These are phyloP conservation scores for Drosophila pseudoobscura DNA, from an alignment of 1,140 invertebrate genomes.

Conservation along the genomic window DNA sequence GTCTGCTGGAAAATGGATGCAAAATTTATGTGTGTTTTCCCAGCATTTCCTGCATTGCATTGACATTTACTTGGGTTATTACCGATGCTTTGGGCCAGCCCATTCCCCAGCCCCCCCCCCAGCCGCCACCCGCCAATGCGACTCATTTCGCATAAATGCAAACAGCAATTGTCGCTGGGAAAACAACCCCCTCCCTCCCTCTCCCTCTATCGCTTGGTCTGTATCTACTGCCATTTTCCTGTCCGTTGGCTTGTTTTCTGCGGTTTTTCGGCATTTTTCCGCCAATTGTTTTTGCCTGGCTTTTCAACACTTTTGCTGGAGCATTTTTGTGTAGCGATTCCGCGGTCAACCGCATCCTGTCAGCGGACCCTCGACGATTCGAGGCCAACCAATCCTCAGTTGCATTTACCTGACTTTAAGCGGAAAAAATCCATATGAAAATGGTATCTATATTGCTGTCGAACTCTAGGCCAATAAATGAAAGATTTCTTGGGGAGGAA, in stretches of 20 bases:
- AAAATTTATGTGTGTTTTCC: slow-evolving; percentile 67
- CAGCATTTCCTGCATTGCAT: slow-evolving; percentile 71
- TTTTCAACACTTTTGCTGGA: slow-evolving; percentile 57
- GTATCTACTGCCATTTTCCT: slow-evolving; percentile 1
- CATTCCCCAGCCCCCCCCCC: no score
- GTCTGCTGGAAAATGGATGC: slow-evolving; percentile 17
- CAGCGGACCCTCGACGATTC: slow-evolving; percentile 10
- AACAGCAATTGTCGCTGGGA: slow-evolving; percentile 38
- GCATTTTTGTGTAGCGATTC: slow-evolving; percentile 3
- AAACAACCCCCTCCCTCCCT: slow-evolving; percentile 7
- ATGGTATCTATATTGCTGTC: no score
- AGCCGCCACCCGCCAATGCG: neutral
- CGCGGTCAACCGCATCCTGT: slow-evolving; percentile 41
- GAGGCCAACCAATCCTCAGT: neutral
- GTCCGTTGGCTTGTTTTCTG: slow-evolving; percentile 15
- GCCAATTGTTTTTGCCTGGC: slow-evolving; percentile 58
- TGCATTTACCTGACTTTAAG: neutral
- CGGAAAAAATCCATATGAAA: neutral
- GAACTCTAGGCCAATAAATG: no score
- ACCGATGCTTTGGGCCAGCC: slow-evolving; percentile 42
- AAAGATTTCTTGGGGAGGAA: neutral
- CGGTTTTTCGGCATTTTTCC: slow-evolving; percentile 52
- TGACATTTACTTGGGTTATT: slow-evolving; percentile 78
- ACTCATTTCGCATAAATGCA: slow-evolving; percentile 63
- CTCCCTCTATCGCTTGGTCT: neutral